Evolutionary conservation across 2,113 vertebrate genomes (phyloP), one percentile per base, ranked within the genome.

Genomic region (Conger conger): DNA sequence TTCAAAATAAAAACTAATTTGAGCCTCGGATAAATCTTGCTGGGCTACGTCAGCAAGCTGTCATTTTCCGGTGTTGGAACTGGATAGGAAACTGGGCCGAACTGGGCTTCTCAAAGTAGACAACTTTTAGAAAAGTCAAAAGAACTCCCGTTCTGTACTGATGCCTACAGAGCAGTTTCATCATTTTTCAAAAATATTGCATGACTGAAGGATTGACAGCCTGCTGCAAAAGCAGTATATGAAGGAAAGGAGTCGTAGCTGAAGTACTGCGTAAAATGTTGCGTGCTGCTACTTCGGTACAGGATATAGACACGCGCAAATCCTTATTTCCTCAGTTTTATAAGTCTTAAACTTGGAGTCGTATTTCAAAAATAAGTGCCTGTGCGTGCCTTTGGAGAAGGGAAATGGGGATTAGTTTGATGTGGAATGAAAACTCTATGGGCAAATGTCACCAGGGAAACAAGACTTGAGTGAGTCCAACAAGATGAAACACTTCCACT

Each of bases 351-450:
- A 60, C 57, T 60, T 50, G 11, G 11, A 50, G 45, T 50, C 57
- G 2, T 20, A 60, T 60, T 60, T 50, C 82, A 82, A 82, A 83
- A 79, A 77, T n/a, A 81, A 76, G 63, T 18, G 30, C 79, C 83
- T 89, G 90, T 91, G 87, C 91, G 90, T 91, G 87, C 91, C 89
- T 90, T 90, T 88, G 87, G 36, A 53, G 60, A 84, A 85, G 83
- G 86, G 86, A 90, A 90, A 89, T 54, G 68, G 80, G 86, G 89
- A 88, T 92, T 91, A 90, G 87, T 81, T 57, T 89, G 89, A 89
- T 87, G 87, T 86, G 85, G 86, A 80, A 92, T 93, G 87, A 89
- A 93, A 92, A 84, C 92, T 92, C 92, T 88, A 93, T 90, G 36
- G 81, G 81, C 54, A 81, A 87, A 87, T 87, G 85, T 91, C 83